phyloP scores from a whole-genome alignment of 2,888 invertebrate species.

The Drosophila falleni region DNA sequence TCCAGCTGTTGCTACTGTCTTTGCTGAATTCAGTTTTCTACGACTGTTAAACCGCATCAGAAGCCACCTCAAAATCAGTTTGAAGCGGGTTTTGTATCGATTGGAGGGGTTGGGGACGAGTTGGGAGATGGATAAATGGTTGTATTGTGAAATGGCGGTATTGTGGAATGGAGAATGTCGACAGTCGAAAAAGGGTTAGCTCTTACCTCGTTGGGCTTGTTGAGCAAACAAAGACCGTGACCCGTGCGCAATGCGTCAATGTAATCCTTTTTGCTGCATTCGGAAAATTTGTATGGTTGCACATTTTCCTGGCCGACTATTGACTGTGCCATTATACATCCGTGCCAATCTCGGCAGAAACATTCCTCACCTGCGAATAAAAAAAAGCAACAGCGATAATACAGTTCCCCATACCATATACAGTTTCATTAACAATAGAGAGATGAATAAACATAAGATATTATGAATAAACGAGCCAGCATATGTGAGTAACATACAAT shows the following conservation, averaged over 20 bases:
- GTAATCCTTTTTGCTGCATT: slow-evolving; percentile 96
- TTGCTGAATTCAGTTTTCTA: slow-evolving; percentile 15
- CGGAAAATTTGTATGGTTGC: slow-evolving; percentile 98
- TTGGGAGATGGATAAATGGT: slow-evolving; percentile 2
- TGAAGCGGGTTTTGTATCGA: slow-evolving; percentile 36
- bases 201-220: slow-evolving; percentile 96
- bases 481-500: background rate
- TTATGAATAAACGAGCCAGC: background rate
- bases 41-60: slow-evolving; percentile 8
- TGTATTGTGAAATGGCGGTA: background rate
- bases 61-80: slow-evolving; percentile 26
- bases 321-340: slow-evolving; percentile 97
- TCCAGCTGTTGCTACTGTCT: background rate
- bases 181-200: too few species aligned
- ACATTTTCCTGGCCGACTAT: slow-evolving; percentile 96
- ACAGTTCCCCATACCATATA: slow-evolving; percentile 5
- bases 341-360: slow-evolving; percentile 97
- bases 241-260: slow-evolving; percentile 94
- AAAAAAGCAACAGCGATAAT: background rate
- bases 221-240: slow-evolving; percentile 95
- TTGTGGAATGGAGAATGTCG: background rate
- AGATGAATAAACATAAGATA: slow-evolving; percentile 1
- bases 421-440: background rate
- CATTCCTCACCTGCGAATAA: slow-evolving; percentile 90
- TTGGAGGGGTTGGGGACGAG: slow-evolving; percentile 7